Conservation (phyloP, 1,140 invertebrate genomes). For the Drosophila virilis region DNA sequence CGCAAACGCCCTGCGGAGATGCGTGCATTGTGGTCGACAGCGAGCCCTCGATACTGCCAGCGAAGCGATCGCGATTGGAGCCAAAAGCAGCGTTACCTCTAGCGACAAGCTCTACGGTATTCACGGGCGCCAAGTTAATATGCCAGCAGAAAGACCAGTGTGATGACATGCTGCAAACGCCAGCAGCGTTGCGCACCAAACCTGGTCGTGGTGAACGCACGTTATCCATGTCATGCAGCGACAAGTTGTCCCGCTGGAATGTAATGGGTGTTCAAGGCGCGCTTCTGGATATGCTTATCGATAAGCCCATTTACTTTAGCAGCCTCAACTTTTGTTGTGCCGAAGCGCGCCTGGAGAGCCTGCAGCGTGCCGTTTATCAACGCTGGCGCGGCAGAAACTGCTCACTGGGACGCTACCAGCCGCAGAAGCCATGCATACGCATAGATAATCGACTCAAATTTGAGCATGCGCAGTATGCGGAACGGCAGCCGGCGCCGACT, state of each 20-base stretch:
- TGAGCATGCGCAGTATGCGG: constrained; percentile 82
- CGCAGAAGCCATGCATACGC: constrained; percentile 68
- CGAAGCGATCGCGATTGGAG: constrained; percentile 60
- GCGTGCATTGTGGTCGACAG: constrained; percentile 85
- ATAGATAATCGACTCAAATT: constrained; percentile 84
- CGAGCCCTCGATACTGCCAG: constrained; percentile 31
- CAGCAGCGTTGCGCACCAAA: constrained; percentile 93
- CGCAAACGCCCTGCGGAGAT: constrained; percentile 96
- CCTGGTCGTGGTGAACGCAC: constrained; percentile 96
- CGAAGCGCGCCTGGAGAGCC: constrained; percentile 87
- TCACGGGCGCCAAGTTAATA: constrained; percentile 96
- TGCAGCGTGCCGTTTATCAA: constrained; percentile 88
- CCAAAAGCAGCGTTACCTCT: not conserved
- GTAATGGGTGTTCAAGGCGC: constrained; percentile 93
- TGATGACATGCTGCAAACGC: constrained; percentile 66
- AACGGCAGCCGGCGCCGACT: constrained; percentile 86
- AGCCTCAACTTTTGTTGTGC: constrained; percentile 90
- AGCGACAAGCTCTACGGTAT: constrained; percentile 46
- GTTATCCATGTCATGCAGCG: constrained; percentile 95
- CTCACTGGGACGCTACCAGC: constrained; percentile 68
- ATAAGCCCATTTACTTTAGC: constrained; percentile 88
- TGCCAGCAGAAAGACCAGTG: constrained; percentile 85
- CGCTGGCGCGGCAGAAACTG: constrained; percentile 83
- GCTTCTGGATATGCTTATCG: constrained; percentile 89
- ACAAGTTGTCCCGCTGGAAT: constrained; percentile 96